These are phyloP conservation scores for Astur gentilis DNA, from an alignment of 2,113 vertebrate species.

Conservation along the genomic window DNA sequence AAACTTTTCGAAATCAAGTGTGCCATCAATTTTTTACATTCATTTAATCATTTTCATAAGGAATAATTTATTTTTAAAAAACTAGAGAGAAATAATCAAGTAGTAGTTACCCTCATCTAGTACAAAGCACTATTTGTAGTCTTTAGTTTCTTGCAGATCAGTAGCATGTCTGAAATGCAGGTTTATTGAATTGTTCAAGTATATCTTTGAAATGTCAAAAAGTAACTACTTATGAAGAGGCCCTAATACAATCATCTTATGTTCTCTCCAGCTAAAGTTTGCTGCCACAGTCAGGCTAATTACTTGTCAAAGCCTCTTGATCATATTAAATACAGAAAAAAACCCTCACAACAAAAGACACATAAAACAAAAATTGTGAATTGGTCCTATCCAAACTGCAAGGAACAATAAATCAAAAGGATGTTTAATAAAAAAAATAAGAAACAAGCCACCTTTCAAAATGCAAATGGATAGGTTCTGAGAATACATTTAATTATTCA, in stretches of 20 bases:
- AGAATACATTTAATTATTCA: constrained; percentile 39
- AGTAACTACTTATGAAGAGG: constrained; percentile 1
- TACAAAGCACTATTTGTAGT: constrained; percentile 29
- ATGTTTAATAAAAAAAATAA: not conserved
- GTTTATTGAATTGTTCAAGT: constrained; percentile 23
- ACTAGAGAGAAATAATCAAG: not conserved
- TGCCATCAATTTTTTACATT: not conserved
- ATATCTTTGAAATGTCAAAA: constrained; percentile 48
- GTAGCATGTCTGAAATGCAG: not conserved
- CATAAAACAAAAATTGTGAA: not conserved
- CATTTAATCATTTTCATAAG: not conserved
- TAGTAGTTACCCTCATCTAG: not conserved
- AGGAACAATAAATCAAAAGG: constrained; percentile 49
- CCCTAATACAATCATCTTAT: not conserved
- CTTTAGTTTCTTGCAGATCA: not conserved
- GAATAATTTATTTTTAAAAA: not conserved
- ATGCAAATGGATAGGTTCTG: constrained; percentile 7
- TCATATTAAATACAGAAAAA: constrained; percentile 18
- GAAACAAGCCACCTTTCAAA: not conserved
- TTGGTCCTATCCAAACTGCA: not conserved
- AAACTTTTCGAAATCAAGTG: not conserved
- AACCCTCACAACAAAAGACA: not conserved
- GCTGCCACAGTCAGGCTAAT: constrained; percentile 37
- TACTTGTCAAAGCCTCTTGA: constrained; percentile 62
- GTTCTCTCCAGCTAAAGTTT: constrained; percentile 7